A percentile compares a stretch with the other conserved stretches of the same genome.
These are phyloP conservation scores for Micromys minutus DNA, from an alignment of 2,113 vertebrate species.

Conservation along the genomic window DNA sequence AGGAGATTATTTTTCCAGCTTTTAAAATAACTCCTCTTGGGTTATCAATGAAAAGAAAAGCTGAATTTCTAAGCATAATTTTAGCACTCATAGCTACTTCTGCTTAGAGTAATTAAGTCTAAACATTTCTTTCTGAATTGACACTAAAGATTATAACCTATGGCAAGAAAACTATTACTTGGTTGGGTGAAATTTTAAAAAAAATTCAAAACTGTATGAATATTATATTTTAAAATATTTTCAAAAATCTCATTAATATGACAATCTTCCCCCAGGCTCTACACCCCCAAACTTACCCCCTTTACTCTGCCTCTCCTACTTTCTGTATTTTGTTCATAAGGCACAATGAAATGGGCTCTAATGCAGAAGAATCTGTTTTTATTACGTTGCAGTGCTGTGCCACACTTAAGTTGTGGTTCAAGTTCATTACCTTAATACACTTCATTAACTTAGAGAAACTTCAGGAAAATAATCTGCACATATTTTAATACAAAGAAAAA, in stretches of 20 bases:
- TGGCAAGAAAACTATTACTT: background rate
- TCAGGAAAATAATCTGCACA: constrained; percentile 61
- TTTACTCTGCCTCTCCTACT: background rate
- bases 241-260: background rate
- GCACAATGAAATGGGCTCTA: background rate
- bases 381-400: background rate
- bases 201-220: background rate
- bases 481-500: constrained; percentile 51
- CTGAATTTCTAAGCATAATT: background rate
- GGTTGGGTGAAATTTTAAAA: background rate
- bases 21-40: background rate
- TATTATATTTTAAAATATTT: background rate
- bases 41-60: background rate
- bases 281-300: too few species aligned
- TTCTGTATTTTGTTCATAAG: background rate
- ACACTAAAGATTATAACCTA: background rate
- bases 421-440: constrained; percentile 55
- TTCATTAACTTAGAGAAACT: constrained; percentile 68
- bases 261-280: background rate
- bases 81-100: too few species aligned
- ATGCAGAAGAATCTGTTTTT: background rate
- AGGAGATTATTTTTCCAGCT: background rate
- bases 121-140: background rate
- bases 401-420: constrained; percentile 30
- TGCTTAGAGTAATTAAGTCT: too few species aligned